Base-by-base conservation (phyloP, 2,113 vertebrate species). In the Capreolus pygargus region DNA sequence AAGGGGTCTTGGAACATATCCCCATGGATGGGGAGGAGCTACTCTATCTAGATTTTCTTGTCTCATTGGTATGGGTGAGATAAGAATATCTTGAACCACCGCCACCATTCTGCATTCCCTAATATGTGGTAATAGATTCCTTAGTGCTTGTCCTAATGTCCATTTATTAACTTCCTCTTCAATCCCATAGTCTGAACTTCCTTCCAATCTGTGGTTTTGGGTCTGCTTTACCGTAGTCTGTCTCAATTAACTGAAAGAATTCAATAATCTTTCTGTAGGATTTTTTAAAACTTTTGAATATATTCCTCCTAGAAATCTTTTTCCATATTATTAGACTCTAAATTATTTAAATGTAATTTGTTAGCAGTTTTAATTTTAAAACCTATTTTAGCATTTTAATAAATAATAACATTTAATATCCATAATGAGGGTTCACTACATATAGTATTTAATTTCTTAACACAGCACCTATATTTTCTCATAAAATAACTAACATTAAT, bases 361-460 rank as follows among this genome's bases (percentile, higher is more conserved):
- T 97, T 95, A 97, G 92, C 95, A 70, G 88, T 90, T 98, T 98
- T 97, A 97, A 97, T 97, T 98, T 98, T 97, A 98, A 98, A 97
- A 83, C 88, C 85, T 94, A 97, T 95, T 97, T 97, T 97, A 97
- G 83, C 90, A 97, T 91, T 98, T 98, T 97, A 98, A 97, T 98
- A 98, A 98, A 98, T 98, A 98, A 97, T 97, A 98, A 97, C 90
- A 96, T 96, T 97, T 97, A 97, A 97, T 98, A 98, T 91, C 93
- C 88, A 95, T 95, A 97, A 97, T 86, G 87, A 97, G 85, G 0
- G 14, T 92, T 94, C 45, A 91, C 47, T 76, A 96, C 88, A 96
- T 95, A 95, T 92, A 95, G 88, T 91, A 96, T 95, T 97, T 95
- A 98, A 97, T 97, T 97, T 98, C 94, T 90, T 95, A 97, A 60